Evolutionary conservation across 2,888 invertebrate species (phyloP).

Genomic region (Drosophila cracens): DNA sequence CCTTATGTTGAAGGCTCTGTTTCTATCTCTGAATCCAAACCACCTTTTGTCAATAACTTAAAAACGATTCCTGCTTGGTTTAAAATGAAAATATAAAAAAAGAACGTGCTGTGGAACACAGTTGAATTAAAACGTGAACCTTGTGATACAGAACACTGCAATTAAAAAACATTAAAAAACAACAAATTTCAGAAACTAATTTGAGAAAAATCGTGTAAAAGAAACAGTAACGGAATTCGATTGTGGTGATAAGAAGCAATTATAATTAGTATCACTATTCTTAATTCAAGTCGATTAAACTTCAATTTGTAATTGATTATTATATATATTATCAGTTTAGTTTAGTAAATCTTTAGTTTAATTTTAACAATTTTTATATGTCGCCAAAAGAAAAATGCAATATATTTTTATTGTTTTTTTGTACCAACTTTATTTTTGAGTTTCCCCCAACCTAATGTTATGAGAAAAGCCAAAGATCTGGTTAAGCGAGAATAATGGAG

Average conservation of each 20-base stretch:
- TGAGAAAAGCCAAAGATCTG: constrained; percentile 30
- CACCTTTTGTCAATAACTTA: constrained; percentile 30
- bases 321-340: constrained; percentile 46
- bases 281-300: constrained; percentile 35
- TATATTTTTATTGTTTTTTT: constrained; percentile 3
- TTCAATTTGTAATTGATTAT: constrained; percentile 49
- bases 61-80: constrained; percentile 16
- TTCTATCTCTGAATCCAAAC: constrained; percentile 15
- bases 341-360: constrained; percentile 51
- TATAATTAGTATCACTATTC: constrained; percentile 65
- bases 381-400: constrained; percentile 63
- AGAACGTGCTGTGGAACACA: constrained; percentile 41
- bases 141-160: constrained; percentile 60
- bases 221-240: constrained; percentile 40
- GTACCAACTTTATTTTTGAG: constrained; percentile 1
- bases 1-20: constrained; percentile 37
- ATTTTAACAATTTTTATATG: constrained; percentile 20
- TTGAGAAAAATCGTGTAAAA: constrained; percentile 11
- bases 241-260: constrained; percentile 76
- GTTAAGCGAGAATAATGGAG: not conserved
- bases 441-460: constrained; percentile 9
- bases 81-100: not conserved
- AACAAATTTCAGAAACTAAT: constrained; percentile 13
- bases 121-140: constrained; percentile 22
- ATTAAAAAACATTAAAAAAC: constrained; percentile 13